Conservation (phyloP, 1,140 invertebrate species). For the Cherax destructor region DNA sequence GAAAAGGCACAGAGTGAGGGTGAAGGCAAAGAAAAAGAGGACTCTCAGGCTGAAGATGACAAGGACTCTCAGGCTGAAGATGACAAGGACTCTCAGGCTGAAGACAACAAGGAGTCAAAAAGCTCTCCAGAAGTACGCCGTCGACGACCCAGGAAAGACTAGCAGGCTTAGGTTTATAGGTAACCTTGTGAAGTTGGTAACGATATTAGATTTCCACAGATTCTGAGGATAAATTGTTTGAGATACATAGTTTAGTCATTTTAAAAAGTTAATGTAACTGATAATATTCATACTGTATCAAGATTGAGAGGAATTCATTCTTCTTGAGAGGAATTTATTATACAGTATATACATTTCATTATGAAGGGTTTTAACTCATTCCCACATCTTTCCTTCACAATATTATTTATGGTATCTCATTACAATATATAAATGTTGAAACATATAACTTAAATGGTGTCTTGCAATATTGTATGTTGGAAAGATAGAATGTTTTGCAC, state of each 20-base stretch:
- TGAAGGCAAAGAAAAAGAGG: slow-evolving; percentile 73
- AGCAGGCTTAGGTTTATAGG: slow-evolving; percentile 12
- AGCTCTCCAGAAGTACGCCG: slow-evolving; percentile 78
- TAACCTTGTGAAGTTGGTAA: neutral
- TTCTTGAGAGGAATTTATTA: neutral
- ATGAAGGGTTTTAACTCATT: neutral
- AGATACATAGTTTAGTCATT: neutral
- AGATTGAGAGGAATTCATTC: neutral
- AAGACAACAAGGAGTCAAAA: slow-evolving; percentile 73
- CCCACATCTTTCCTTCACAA: neutral
- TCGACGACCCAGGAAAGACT: slow-evolving; percentile 81
- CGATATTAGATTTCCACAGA: neutral
- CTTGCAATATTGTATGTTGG: neutral
- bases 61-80: slow-evolving; percentile 72
- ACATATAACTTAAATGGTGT: neutral
- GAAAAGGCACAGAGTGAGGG: slow-evolving; percentile 8
- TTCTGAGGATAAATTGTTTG: neutral
- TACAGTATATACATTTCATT: too few species aligned
- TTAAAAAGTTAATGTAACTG: neutral
- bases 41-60: slow-evolving; percentile 71
- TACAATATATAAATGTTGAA: neutral
- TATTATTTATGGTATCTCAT: neutral
- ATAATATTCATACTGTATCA: neutral
- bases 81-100: slow-evolving; percentile 59
- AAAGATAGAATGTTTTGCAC: slow-evolving; percentile 2